Base-by-base conservation (phyloP, 2,113 vertebrate genomes). In the Malurus melanocephalus region DNA sequence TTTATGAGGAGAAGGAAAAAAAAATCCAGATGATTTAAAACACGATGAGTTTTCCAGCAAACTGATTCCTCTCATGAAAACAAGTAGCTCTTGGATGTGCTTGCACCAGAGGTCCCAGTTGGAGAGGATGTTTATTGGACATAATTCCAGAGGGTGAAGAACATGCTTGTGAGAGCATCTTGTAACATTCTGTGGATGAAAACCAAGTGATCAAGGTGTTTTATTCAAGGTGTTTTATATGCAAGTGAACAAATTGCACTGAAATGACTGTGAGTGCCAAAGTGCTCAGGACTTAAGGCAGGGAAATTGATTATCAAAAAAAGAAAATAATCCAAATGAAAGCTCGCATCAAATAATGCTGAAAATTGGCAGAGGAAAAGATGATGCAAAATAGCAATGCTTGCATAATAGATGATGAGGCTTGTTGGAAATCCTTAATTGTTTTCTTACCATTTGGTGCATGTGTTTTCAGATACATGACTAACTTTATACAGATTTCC, bases 221-320 rank as follows among this genome's bases (percentile, higher is more conserved):
- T 65, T 33, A n/a, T 42, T 56, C 2, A 49, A n/a, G n/a, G n/a
- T n/a, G n/a, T n/a, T n/a, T n/a, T n/a, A n/a, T n/a, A n/a, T n/a
- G n/a, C n/a, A n/a, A 66, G 26, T 6, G 22, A 87, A 76, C 7
- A 92, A 82, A 53, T 90, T 35, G 73, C 52, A 51, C 22, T 35
- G 46, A 91, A 49, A 71, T 59, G 16, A 49, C 5, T 23, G 24
- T 69, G 45, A 77, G 19, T 32, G 27, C 7, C 45, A 64, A 57
- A 85, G 35, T 21, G 10, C 28, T 87, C 51, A 45, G 57, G 33
- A 72, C 33, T 56, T 88, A 67, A 74, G 27, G 35, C 16, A 30
- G 30, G 51, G 82, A 94, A 95, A 91, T 21, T 74, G 48, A 52
- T 59, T 93, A 80, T n/a, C 78, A 82, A 75, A 86, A 88, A 86